phyloP scores from a whole-genome alignment of 2,888 invertebrate genomes.

The Troilus luridus region DNA sequence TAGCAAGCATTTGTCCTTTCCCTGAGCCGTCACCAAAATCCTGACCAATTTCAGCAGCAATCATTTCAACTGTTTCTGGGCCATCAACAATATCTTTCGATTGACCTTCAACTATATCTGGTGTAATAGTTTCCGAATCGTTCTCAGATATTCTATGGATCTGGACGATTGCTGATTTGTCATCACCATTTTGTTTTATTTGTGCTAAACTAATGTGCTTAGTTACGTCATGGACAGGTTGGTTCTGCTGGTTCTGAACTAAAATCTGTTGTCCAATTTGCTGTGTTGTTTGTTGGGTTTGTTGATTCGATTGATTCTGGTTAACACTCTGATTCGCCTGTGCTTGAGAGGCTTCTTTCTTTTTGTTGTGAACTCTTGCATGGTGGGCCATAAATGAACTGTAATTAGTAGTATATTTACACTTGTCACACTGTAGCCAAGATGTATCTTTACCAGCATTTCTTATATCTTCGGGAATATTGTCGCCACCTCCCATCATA shows the following conservation, averaged over 20 bases:
- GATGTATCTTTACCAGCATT: constrained; percentile 65
- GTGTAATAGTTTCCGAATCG: constrained; percentile 24
- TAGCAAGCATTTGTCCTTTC: constrained; percentile 59
- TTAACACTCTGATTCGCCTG: constrained; percentile 39
- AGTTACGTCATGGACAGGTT: constrained; percentile 2
- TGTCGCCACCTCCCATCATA: constrained; percentile 61
- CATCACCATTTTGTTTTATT: constrained; percentile 54
- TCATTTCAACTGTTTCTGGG: constrained; percentile 66
- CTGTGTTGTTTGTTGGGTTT: constrained; percentile 31
- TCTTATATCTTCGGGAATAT: constrained; percentile 59
- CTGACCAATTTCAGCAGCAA: constrained; percentile 65
- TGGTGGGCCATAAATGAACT: constrained; percentile 68
- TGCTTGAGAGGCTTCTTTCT: constrained; percentile 62
- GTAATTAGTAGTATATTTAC: constrained; percentile 68
- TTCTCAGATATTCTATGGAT: constrained; percentile 43
- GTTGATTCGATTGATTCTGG: not conserved
- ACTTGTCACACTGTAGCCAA: constrained; percentile 69
- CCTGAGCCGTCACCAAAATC: constrained; percentile 57
- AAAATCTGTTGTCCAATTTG: constrained; percentile 36
- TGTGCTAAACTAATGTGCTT: constrained; percentile 51
- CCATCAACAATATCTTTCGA: constrained; percentile 43
- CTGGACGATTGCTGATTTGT: constrained; percentile 54
- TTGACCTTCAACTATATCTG: constrained; percentile 39
- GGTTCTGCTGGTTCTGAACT: not conserved
- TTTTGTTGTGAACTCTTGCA: constrained; percentile 67